Conservation (phyloP, 2,888 invertebrate species). For the Aleiodes testaceus region DNA sequence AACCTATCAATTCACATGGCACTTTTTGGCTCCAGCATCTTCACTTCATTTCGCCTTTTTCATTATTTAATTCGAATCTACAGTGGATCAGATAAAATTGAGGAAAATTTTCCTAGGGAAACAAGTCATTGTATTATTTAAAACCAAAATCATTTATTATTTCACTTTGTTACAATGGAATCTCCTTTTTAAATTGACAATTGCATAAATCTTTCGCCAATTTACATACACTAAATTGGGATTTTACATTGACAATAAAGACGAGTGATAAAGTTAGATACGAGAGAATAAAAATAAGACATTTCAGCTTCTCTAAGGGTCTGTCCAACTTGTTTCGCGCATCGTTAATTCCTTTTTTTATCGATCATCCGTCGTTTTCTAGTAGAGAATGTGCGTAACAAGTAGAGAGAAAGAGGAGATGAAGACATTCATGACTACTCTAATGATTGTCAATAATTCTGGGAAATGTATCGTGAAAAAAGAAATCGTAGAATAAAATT, state of each 20-base stretch:
- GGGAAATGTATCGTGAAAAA: too few relatives aligned
- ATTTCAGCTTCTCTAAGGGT: conserved; percentile 4
- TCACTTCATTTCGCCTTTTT: too few relatives aligned
- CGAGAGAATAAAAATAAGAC: background rate
- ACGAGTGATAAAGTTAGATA: too few relatives aligned
- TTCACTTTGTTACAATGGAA: too few relatives aligned
- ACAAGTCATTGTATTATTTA: too few relatives aligned
- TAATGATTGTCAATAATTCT: conserved; percentile 2
- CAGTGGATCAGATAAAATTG: too few relatives aligned
- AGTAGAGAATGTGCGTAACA: background rate
- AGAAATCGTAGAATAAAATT: too few relatives aligned
- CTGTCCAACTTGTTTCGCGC: background rate
- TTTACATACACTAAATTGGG: background rate
- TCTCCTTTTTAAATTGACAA: too few relatives aligned
- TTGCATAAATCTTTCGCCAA: background rate
- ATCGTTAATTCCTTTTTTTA: conserved; percentile 16
- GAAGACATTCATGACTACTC: background rate
- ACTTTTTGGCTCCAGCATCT: conserved; percentile 26
- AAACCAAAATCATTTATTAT: too few relatives aligned
- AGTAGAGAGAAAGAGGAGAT: background rate
- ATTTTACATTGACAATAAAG: too few relatives aligned
- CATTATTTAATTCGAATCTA: too few relatives aligned
- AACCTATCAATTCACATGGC: conserved; percentile 37
- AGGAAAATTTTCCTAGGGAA: too few relatives aligned
- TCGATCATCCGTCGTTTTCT: conserved; percentile 7